Evolutionary conservation across 2,888 invertebrate species (phyloP).

Genomic region (Acrobasis repandana): DNA sequence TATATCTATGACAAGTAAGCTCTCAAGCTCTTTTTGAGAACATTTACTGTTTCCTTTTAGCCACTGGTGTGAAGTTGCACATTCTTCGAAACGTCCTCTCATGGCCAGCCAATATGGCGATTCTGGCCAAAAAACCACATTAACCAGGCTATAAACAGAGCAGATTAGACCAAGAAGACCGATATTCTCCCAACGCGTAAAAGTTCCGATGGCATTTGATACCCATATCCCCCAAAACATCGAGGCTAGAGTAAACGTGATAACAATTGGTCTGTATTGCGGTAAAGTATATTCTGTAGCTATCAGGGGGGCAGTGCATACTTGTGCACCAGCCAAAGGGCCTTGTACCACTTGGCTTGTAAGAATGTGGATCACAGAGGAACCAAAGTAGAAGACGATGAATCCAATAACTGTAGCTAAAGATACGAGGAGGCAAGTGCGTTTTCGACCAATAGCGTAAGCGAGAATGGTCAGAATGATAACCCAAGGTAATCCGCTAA

Average conservation of each 20-base stretch:
- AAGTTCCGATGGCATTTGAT: conserved; percentile 25
- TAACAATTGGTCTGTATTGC: conserved; percentile 29
- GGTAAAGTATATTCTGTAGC: conserved; percentile 30
- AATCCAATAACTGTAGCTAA: background rate
- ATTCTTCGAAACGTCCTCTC: conserved; percentile 36
- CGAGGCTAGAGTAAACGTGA: conserved; percentile 30
- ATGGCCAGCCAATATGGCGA: conserved; percentile 36
- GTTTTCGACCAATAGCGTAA: background rate
- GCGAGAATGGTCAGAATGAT: background rate
- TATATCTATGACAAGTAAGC: conserved; percentile 34
- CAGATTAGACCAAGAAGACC: conserved; percentile 30
- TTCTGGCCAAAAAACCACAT: conserved; percentile 30
- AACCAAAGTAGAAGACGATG: conserved; percentile 27
- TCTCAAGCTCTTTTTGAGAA: conserved; percentile 34
- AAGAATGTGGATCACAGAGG: conserved; percentile 27
- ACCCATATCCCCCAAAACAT: conserved; percentile 28
- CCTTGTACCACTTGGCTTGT: background rate
- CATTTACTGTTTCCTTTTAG: conserved; percentile 36
- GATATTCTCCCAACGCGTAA: conserved; percentile 32
- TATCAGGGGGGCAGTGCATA: conserved; percentile 11
- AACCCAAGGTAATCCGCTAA: background rate
- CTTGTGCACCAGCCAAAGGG: too few species aligned
- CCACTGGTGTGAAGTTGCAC: conserved; percentile 37
- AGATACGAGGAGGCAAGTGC: background rate
- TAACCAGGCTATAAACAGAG: conserved; percentile 30